phyloP scores from a whole-genome alignment of 2,888 invertebrate species.

The Rotaria macrura region DNA sequence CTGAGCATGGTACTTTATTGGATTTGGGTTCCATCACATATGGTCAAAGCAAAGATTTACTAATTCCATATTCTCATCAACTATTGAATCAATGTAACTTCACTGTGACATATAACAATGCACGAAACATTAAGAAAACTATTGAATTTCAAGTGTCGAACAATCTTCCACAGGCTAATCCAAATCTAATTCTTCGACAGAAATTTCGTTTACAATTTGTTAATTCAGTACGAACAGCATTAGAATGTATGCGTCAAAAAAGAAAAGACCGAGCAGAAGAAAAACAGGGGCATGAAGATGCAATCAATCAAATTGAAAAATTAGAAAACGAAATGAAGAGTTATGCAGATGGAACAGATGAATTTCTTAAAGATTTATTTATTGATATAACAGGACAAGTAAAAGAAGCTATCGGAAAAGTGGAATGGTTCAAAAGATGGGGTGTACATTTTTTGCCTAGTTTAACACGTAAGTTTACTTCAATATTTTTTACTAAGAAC shows the following conservation, averaged over 20 bases:
- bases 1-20: not conserved
- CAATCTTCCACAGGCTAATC: not conserved
- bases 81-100: not conserved
- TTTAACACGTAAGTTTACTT: not conserved
- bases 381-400: not conserved
- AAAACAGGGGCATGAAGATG: not conserved
- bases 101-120: not conserved
- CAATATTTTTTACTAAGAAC: too few species aligned
- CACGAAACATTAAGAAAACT: not conserved
- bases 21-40: not conserved
- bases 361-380: not conserved
- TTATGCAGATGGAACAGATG: not conserved
- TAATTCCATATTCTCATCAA: not conserved
- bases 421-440: not conserved
- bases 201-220: not conserved
- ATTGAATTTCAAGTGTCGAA: not conserved
- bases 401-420: not conserved
- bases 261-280: not conserved
- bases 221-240: not conserved
- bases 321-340: not conserved
- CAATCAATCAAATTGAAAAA: not conserved
- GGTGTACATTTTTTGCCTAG: not conserved
- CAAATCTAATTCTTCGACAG: not conserved
- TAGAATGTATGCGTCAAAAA: not conserved
- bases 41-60: constrained; percentile 21